phyloP scores from a whole-genome alignment of 2,888 invertebrate species.

The Xylota sylvarum region DNA sequence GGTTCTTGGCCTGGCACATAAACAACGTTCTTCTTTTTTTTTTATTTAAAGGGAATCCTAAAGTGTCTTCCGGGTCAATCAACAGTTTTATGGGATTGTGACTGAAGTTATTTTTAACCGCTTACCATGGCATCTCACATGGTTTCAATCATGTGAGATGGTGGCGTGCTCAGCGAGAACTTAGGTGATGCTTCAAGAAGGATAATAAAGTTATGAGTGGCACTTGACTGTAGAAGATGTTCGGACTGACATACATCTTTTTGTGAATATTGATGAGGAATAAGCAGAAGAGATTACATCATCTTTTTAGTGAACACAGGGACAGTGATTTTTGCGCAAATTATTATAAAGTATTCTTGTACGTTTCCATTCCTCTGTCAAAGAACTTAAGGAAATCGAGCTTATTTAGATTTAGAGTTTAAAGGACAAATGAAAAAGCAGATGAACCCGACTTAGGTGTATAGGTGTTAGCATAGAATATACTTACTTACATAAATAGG shows the following conservation, averaged over 20 bases:
- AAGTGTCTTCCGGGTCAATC: slow-evolving; percentile 27
- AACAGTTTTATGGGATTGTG: slow-evolving; percentile 3
- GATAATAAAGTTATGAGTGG: not conserved
- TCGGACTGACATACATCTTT: not conserved
- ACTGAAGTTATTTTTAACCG: slow-evolving; percentile 4
- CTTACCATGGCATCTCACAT: not conserved
- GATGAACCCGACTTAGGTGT: too few relatives aligned
- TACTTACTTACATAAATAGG: too few relatives aligned
- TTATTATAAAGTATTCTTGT: too few relatives aligned
- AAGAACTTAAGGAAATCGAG: too few relatives aligned
- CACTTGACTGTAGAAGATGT: not conserved
- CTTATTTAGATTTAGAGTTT: too few relatives aligned
- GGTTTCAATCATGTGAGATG: not conserved
- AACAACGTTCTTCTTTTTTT: not conserved
- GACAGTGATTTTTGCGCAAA: too few relatives aligned
- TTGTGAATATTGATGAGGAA: not conserved
- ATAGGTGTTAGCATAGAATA: too few relatives aligned
- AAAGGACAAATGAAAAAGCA: too few relatives aligned
- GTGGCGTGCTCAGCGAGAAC: not conserved
- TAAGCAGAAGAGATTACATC: not conserved
- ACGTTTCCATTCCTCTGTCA: too few relatives aligned
- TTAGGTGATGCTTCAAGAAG: not conserved
- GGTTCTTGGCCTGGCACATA: slow-evolving; percentile 24
- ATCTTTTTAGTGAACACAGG: not conserved
- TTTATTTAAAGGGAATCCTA: slow-evolving; percentile 14